These are phyloP conservation scores for Vanessa cardui DNA, from an alignment of 2,888 invertebrate species.

Conservation along the genomic window DNA sequence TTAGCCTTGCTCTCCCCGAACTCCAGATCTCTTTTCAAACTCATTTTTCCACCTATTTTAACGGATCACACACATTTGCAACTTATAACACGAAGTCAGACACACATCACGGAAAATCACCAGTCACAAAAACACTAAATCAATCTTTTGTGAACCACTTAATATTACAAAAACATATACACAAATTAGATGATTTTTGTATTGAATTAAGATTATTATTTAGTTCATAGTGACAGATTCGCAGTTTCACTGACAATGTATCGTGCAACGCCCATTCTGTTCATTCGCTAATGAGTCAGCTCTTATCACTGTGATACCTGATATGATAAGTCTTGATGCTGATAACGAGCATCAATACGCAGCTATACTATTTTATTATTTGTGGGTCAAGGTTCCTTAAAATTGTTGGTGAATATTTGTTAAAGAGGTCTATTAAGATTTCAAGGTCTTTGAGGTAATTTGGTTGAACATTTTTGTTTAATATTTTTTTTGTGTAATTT, in stretches of 20 bases:
- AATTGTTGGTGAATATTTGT: constrained; percentile 16
- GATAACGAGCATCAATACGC: constrained; percentile 54
- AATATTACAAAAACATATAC: too few species aligned
- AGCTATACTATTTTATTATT: constrained; percentile 48
- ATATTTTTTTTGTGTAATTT: background rate
- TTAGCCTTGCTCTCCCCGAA: constrained; percentile 50
- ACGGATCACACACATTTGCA: constrained; percentile 16
- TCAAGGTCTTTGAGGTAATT: background rate
- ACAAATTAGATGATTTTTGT: too few species aligned
- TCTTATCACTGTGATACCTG: constrained; percentile 52
- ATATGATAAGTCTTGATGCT: constrained; percentile 48
- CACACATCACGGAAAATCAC: background rate
- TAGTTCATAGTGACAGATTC: background rate
- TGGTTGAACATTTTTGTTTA: background rate
- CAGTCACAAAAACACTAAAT: too few species aligned
- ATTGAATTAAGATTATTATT: background rate
- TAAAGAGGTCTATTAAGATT: background rate
- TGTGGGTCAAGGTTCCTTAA: constrained; percentile 55
- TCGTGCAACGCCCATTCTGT: constrained; percentile 34
- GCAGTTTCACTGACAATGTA: constrained; percentile 23
- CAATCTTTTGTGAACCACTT: too few species aligned
- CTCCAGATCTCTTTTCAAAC: constrained; percentile 47
- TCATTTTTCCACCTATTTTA: constrained; percentile 53
- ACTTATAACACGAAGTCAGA: constrained; percentile 4
- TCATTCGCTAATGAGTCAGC: constrained; percentile 29